phyloP scores from a whole-genome alignment of 2,113 vertebrate species.

The Bambusicola thoracicus region DNA sequence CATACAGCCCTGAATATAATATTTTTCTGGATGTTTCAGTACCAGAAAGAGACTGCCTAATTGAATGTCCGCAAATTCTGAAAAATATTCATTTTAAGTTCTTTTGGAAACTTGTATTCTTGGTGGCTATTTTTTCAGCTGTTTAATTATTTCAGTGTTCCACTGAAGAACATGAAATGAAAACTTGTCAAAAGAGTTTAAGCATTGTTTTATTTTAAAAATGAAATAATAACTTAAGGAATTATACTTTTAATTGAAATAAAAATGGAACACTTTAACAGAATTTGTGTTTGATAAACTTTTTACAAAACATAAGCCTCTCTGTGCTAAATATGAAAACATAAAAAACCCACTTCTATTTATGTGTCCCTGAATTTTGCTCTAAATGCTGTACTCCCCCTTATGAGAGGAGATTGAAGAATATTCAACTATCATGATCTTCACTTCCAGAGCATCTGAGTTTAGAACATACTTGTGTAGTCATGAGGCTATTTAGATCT shows the following conservation, averaged over 20 bases:
- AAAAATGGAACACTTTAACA: neutral
- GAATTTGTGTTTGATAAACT: neutral
- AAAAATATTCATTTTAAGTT: neutral
- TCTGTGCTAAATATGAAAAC: neutral
- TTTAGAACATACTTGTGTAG: neutral
- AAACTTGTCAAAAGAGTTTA: neutral
- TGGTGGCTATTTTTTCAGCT: neutral
- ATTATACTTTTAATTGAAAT: neutral
- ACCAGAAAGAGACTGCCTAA: neutral
- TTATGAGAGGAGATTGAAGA: neutral
- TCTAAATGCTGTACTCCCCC: neutral
- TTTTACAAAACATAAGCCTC: neutral
- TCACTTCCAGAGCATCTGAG: neutral
- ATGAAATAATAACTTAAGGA: neutral
- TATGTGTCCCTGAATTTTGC: neutral
- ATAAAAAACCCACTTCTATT: neutral
- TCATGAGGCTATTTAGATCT: neutral
- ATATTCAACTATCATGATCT: neutral
- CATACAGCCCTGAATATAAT: neutral
- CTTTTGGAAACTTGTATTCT: neutral
- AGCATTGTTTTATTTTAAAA: neutral
- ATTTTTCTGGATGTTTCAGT: neutral
- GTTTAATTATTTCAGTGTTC: neutral
- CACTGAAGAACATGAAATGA: neutral
- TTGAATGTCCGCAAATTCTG: neutral